A percentile compares a stretch with the other conserved stretches of the same genome.
These are phyloP conservation scores for Himalopsyche kuldschensis DNA, from an alignment of 2,888 invertebrate species.

Conservation along the genomic window DNA sequence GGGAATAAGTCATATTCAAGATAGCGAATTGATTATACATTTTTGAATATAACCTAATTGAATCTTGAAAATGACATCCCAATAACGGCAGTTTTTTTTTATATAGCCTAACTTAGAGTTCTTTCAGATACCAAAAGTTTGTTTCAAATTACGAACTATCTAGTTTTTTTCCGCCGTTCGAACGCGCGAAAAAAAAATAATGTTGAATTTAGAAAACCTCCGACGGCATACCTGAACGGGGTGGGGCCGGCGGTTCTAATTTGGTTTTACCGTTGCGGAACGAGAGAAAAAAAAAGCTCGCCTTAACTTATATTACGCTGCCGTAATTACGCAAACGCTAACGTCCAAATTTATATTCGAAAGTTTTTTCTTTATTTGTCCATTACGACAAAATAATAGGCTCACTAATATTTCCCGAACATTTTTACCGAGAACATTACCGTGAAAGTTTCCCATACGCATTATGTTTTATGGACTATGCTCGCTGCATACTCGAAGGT, in stretches of 20 bases:
- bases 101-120: too few relatives aligned
- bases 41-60: too few relatives aligned
- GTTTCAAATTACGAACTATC: background rate
- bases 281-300: background rate
- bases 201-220: background rate
- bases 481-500: background rate
- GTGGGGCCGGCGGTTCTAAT: background rate
- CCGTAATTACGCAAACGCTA: background rate
- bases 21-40: too few relatives aligned
- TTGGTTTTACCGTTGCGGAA: background rate
- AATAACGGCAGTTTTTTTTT: too few relatives aligned
- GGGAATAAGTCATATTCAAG: too few relatives aligned
- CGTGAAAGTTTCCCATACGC: background rate
- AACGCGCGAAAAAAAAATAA: background rate
- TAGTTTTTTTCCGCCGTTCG: background rate
- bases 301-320: background rate
- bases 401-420: background rate
- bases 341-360: background rate
- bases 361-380: background rate
- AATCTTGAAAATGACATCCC: too few relatives aligned
- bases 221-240: background rate
- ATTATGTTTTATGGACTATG: background rate
- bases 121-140: background rate
- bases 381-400: background rate
- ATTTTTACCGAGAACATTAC: background rate